These are phyloP conservation scores for Lasioglossum calceatum DNA, from an alignment of 2,888 invertebrate genomes.

Conservation along the genomic window DNA sequence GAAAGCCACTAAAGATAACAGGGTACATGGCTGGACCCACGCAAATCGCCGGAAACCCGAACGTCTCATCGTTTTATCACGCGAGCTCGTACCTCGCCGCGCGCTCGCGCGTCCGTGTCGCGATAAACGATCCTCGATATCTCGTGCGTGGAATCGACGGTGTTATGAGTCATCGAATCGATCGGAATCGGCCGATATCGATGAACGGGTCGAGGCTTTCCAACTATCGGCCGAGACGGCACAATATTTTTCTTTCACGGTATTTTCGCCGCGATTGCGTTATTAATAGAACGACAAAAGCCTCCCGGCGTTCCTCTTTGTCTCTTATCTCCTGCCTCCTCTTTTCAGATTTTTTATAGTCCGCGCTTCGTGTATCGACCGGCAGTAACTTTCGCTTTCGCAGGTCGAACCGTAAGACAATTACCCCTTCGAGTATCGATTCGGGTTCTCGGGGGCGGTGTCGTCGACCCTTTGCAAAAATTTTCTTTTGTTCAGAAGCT, in stretches of 20 bases:
- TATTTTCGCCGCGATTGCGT: slow-evolving; percentile 22
- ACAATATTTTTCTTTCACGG: slow-evolving; percentile 19
- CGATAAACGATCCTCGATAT: slow-evolving; percentile 30
- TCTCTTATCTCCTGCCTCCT: slow-evolving; percentile 6
- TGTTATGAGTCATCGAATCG: slow-evolving; percentile 31
- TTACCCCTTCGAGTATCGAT: slow-evolving; percentile 60
- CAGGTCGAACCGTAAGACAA: slow-evolving; percentile 51
- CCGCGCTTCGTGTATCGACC: slow-evolving; percentile 38
- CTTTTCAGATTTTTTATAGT: slow-evolving; percentile 16
- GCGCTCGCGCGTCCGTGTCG: background rate
- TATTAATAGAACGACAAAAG: slow-evolving; percentile 35
- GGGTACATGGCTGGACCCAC: slow-evolving; percentile 35
- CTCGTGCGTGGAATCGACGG: slow-evolving; percentile 17
- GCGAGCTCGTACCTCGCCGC: background rate
- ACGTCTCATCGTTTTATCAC: slow-evolving; percentile 12
- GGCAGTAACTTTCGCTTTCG: slow-evolving; percentile 55
- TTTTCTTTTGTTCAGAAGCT: background rate
- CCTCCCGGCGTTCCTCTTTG: background rate
- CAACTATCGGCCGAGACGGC: background rate
- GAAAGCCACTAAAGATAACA: background rate
- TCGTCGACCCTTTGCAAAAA: slow-evolving; percentile 43
- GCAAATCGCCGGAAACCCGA: slow-evolving; percentile 12
- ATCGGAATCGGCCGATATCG: slow-evolving; percentile 38
- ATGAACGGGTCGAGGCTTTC: slow-evolving; percentile 12
- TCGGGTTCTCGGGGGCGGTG: slow-evolving; percentile 29